Evolutionary conservation across 2,888 invertebrate species (phyloP).

Genomic region (Andrena dorsata): DNA sequence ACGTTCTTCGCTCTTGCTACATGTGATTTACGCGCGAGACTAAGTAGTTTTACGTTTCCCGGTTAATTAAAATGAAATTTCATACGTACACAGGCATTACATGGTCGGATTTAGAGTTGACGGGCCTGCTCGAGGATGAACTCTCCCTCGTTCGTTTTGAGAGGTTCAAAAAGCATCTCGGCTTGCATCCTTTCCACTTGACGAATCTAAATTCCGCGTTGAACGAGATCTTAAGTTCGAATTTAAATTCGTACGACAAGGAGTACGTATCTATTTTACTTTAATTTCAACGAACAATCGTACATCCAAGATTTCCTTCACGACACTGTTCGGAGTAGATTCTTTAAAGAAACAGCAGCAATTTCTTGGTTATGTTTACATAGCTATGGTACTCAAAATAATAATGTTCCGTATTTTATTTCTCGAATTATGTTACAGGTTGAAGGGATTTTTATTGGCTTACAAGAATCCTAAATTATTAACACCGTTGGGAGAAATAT

Average conservation of each 20-base stretch:
- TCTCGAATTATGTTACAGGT: slow-evolving; percentile 83
- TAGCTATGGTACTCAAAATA: background rate
- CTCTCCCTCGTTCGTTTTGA: slow-evolving; percentile 87
- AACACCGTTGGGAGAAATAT: slow-evolving; percentile 87
- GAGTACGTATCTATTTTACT: slow-evolving; percentile 85
- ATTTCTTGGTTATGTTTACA: slow-evolving; percentile 36
- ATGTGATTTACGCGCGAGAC: slow-evolving; percentile 17
- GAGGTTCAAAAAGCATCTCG: slow-evolving; percentile 87
- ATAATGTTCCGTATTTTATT: background rate
- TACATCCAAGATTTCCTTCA: background rate
- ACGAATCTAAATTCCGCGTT: slow-evolving; percentile 87
- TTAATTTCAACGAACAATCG: background rate
- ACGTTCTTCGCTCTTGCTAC: background rate
- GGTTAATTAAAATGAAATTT: slow-evolving; percentile 60
- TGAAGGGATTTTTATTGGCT: slow-evolving; percentile 89
- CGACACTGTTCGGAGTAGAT: background rate
- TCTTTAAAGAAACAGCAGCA: background rate
- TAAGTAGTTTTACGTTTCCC: background rate
- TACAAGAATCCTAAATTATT: slow-evolving; percentile 89
- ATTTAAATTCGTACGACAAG: slow-evolving; percentile 88
- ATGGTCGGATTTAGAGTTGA: slow-evolving; percentile 85
- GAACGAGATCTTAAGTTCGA: slow-evolving; percentile 87
- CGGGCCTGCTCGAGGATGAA: slow-evolving; percentile 86
- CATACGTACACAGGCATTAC: slow-evolving; percentile 67
- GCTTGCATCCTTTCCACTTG: slow-evolving; percentile 88